Base-by-base conservation (phyloP, 2,888 invertebrate species). In the Autographa pulchrina region DNA sequence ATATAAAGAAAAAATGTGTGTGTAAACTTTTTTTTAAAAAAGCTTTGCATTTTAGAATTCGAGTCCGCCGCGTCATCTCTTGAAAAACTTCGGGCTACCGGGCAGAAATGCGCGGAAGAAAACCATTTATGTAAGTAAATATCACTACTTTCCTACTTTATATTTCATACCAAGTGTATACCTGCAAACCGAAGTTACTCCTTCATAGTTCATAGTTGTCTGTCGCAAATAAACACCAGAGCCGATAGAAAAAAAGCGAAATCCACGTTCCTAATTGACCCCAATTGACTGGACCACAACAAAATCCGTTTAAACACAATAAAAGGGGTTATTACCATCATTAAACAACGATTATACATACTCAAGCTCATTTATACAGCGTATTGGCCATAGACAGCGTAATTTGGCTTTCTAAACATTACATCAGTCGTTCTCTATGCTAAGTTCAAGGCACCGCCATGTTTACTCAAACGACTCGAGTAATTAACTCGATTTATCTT, bases 391-490 rank as follows among this genome's bases (percentile, higher is more conserved):
- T 83, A 75, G 65, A 74, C 35, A 61, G 61, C 56, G 60, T 67
- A 68, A 74, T 64, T 72, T 56, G 65, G 71, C 84, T 84, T 84
- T 82, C 82, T 83, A 82, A 68, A 67, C 68, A 38, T 13, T 48
- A 56, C 72, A 72, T 74, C 68, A 75, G 64, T 62, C 16, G 73
- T 76, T 68, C 70, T 68, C 61, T 20, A 62, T 69, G 11, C 48
- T 74, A 75, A 82, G 83, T 84, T 84, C 81, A 82, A 84, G 84
- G 82, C 75, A 65, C 43, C 61, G 41, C 62, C 62, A 70, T 81
- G 70, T 72, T 62, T 74, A 80, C 76, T 78, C 61, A 72, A 65
- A 38, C 58, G 60, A 31, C 56, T 71, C 59, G 61, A 54, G 70
- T 72, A 69, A 68, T 48, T 75, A 67, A 73, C 25, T 64, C 31